Conservation (phyloP, 2,888 invertebrate species). For the Microplitis manilae region DNA sequence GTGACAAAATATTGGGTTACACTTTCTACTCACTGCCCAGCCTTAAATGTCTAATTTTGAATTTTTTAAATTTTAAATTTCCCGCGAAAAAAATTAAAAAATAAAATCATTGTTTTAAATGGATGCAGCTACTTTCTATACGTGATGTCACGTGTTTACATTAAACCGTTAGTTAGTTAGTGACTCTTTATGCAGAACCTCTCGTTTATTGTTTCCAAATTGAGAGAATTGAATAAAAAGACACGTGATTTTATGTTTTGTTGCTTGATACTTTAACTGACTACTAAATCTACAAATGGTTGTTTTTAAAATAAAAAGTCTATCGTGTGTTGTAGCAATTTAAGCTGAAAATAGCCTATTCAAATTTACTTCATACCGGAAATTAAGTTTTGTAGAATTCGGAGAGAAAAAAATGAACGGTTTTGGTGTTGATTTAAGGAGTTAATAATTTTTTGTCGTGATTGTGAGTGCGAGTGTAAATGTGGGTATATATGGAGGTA, state of each 20-base stretch:
- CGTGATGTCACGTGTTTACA: conserved; percentile 58
- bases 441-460: background rate
- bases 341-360: too few relatives aligned
- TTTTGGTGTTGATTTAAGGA: background rate
- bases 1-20: too few relatives aligned
- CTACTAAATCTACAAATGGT: background rate
- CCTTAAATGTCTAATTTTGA: too few relatives aligned
- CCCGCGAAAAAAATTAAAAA: background rate
- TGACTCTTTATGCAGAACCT: conserved; percentile 19
- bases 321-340: too few relatives aligned
- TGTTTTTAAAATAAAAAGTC: background rate
- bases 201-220: conserved; percentile 12
- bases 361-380: too few relatives aligned
- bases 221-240: background rate
- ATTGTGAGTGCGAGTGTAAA: background rate
- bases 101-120: background rate
- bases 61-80: too few relatives aligned
- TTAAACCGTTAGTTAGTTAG: conserved; percentile 55
- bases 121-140: conserved; percentile 30
- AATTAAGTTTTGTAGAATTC: too few relatives aligned
- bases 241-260: conserved; percentile 2
- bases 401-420: background rate
- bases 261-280: background rate
- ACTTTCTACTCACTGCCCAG: too few relatives aligned
- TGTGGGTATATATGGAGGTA: background rate